Evolutionary conservation across 2,113 vertebrate species (phyloP), one percentile per base, ranked within the genome.

Genomic region (Bungarus multicinctus): DNA sequence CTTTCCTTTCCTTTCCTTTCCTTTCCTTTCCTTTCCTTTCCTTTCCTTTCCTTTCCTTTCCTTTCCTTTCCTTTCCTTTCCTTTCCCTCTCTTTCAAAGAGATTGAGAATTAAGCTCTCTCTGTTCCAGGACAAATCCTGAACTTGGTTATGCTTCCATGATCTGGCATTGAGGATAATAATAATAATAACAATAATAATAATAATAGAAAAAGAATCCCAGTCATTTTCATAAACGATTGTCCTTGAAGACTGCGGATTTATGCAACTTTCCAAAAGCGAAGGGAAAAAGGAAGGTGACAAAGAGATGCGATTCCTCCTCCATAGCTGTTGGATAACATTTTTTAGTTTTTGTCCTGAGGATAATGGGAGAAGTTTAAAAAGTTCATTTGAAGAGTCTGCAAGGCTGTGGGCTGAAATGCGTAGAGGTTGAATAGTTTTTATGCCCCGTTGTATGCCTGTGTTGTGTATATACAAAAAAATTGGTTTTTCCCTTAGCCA

Each of bases 391-490:
- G 43, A 39, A 54, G 60, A 74, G 89, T 52, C 57, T 14, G n/a
- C 0, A 0, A 0, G 90, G 86, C 22, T 43, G 2, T 30, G 64
- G 54, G 58, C 1, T 39, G 91, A 60, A 18, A 74, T n/a, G 12
- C 25, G 6, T 6, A 0, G 14, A 18, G 7, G 11, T 0, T 18
- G n/a, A 0, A 7, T 0, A 16, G 39, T n/a, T 89, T 10, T 54
- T 47, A n/a, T 43, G n/a, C 34, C 0, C 1, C 16, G 34, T 22
- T 39, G 18, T 43, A 18, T 22, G 16, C 74, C 74, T 39, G 74
- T 20, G 34, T 20, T 39, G 3, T 81, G 34, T 81, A 18, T 81
- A 43, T 22, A 81, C 34, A 43, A 39, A 39, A 39, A 81, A 69
- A n/a, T 6, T 34, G 34, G 74, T 81, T 43, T 43, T 39, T 39